phyloP scores from a whole-genome alignment of 2,113 vertebrate species.

The Glareola pratincola region DNA sequence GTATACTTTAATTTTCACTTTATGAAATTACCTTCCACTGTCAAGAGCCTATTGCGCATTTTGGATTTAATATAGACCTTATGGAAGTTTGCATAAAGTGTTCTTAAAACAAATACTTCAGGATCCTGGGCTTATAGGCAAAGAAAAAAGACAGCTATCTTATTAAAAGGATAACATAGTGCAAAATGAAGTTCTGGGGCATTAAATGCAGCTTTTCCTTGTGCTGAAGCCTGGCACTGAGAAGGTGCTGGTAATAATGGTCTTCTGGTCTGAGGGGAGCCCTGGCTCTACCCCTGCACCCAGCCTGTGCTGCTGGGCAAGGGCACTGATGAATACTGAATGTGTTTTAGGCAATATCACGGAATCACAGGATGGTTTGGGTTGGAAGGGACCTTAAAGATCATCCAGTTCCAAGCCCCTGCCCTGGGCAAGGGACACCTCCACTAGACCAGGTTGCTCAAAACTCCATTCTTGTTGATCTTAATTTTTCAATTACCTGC shows the following conservation, averaged over 20 bases:
- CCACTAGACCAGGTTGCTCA: not conserved
- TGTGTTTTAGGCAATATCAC: no score
- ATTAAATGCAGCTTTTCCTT: not conserved
- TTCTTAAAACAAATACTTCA: not conserved
- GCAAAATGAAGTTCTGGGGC: not conserved
- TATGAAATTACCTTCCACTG: not conserved
- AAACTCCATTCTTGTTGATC: not conserved
- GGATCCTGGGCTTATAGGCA: constrained; percentile 19
- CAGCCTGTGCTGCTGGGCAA: not conserved
- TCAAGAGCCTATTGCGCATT: not conserved
- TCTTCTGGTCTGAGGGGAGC: not conserved
- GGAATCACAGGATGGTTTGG: not conserved
- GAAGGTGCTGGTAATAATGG: not conserved
- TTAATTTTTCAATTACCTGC: not conserved
- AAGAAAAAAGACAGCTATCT: not conserved
- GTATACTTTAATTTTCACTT: not conserved
- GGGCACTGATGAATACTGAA: accelerated
- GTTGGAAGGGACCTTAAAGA: not conserved
- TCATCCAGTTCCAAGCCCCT: not conserved
- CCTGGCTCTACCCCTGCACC: not conserved
- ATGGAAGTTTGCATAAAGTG: not conserved
- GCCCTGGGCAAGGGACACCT: not conserved
- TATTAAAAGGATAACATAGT: constrained; percentile 2
- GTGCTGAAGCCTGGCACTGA: not conserved
- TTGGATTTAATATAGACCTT: not conserved